phyloP scores from a whole-genome alignment of 1,140 invertebrate genomes.

The Ericerus pela region DNA sequence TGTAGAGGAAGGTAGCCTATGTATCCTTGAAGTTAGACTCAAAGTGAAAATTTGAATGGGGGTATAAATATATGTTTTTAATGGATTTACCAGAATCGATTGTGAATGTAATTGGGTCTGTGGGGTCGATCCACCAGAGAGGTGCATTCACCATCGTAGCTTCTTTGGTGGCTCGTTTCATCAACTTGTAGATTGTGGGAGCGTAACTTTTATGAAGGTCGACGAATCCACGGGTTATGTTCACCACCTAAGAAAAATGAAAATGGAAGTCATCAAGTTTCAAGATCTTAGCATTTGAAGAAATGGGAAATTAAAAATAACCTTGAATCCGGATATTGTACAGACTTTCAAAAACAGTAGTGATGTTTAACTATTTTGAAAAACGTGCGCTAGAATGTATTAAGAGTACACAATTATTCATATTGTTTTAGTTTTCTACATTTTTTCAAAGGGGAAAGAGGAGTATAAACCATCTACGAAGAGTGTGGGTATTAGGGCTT shows the following conservation, averaged over 20 bases:
- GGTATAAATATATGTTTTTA: not conserved
- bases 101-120: slow-evolving; percentile 42
- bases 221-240: slow-evolving; percentile 48
- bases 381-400: too few relatives aligned
- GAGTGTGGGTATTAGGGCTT: too few relatives aligned
- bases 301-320: too few relatives aligned
- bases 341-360: too few relatives aligned
- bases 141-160: slow-evolving; percentile 70
- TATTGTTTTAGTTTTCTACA: too few relatives aligned
- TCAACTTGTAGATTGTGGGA: slow-evolving; percentile 42
- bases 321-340: too few relatives aligned
- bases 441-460: too few relatives aligned
- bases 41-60: not conserved
- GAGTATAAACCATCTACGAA: too few relatives aligned
- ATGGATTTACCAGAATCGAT: slow-evolving; percentile 43
- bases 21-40: not conserved
- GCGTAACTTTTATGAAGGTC: slow-evolving; percentile 51
- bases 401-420: too few relatives aligned
- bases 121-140: slow-evolving; percentile 79
- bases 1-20: not conserved
- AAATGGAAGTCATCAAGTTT: too few relatives aligned
- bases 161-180: slow-evolving; percentile 39
- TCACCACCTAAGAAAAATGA: slow-evolving; percentile 36
- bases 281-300: too few relatives aligned
- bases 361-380: too few relatives aligned